phyloP scores from a whole-genome alignment of 2,113 vertebrate species.

The Perccottus glenii region DNA sequence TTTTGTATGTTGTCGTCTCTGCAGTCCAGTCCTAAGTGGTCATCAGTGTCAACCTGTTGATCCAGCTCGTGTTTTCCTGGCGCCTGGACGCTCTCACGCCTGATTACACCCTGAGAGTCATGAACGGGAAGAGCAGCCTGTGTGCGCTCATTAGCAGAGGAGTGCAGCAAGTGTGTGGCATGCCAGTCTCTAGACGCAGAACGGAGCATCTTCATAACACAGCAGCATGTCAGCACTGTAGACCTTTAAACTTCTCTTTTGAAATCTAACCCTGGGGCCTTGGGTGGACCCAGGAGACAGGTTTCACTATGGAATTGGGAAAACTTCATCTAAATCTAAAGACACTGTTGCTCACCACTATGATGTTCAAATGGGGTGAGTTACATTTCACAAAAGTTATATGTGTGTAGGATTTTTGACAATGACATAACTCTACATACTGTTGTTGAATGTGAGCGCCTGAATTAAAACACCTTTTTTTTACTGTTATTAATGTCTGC shows the following conservation, averaged over 20 bases:
- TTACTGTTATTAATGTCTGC: background rate
- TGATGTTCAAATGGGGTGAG: slow-evolving; percentile 79
- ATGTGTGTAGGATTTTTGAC: background rate
- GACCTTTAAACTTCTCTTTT: background rate
- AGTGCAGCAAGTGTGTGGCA: slow-evolving; percentile 35
- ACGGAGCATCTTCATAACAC: background rate
- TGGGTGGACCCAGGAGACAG: background rate
- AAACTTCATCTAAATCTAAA: slow-evolving; percentile 66
- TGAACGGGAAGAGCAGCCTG: slow-evolving; percentile 60
- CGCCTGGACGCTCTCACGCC: slow-evolving; percentile 29
- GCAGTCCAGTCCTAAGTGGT: too few relatives aligned
- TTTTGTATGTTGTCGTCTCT: too few relatives aligned
- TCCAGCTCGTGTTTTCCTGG: slow-evolving; percentile 72
- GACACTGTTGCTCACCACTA: slow-evolving; percentile 70
- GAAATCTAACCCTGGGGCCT: background rate
- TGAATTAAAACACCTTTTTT: background rate
- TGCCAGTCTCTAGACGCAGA: slow-evolving; percentile 17
- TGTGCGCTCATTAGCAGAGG: slow-evolving; percentile 38
- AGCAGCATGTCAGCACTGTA: slow-evolving; percentile 37
- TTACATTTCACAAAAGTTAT: background rate
- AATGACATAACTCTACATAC: background rate
- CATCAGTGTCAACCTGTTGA: background rate
- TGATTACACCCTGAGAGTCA: slow-evolving; percentile 46
- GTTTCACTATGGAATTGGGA: slow-evolving; percentile 76
- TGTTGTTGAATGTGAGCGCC: background rate